Evolutionary conservation across 2,113 vertebrate genomes (phyloP).

Genomic region (Clupea harengus): DNA sequence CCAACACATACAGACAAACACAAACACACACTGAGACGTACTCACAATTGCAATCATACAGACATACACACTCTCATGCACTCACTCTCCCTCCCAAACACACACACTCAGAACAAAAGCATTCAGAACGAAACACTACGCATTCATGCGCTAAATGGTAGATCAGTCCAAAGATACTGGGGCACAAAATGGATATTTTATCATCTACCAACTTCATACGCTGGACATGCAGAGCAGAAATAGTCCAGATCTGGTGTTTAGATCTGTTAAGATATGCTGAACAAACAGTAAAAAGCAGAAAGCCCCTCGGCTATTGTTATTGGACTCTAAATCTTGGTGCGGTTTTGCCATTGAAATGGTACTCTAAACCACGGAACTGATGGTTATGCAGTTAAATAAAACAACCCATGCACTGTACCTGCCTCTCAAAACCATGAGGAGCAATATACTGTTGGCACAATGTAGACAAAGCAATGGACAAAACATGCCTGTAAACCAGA

Average conservation of each 20-base stretch:
- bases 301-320: conserved; percentile 16
- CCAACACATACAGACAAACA: not conserved
- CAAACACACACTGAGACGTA: not conserved
- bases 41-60: not conserved
- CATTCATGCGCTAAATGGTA: not conserved
- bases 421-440: not conserved
- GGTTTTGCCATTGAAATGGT: conserved; percentile 19
- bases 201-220: conserved; percentile 1
- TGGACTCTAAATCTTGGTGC: conserved; percentile 19
- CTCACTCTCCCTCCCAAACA: not conserved
- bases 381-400: conserved; percentile 21
- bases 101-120: not conserved
- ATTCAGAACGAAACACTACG: not conserved
- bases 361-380: conserved; percentile 13
- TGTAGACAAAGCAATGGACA: conserved; percentile 12
- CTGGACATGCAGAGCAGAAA: conserved; percentile 10
- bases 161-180: not conserved
- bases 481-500: conserved; percentile 11
- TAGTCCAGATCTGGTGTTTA: conserved; percentile 17
- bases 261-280: conserved; percentile 19
- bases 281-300: conserved; percentile 16
- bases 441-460: conserved; percentile 8
- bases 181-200: conserved; percentile 7
- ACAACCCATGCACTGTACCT: conserved; percentile 3
- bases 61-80: not conserved